phyloP scores from a whole-genome alignment of 2,113 vertebrate species.

The Sorex fumeus region DNA sequence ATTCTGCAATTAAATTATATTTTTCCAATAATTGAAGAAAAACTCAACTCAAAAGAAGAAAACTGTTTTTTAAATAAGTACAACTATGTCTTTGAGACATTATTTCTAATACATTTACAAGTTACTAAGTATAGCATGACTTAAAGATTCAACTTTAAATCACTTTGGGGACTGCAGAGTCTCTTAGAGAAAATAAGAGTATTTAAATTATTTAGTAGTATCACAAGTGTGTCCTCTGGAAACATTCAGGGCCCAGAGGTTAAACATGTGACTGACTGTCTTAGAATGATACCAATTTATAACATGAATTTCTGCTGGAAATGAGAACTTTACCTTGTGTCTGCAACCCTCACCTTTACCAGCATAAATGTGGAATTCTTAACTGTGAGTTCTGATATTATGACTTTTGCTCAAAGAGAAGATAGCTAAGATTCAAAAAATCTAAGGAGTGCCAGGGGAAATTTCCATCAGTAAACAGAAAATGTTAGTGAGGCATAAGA shows the following conservation, averaged over 20 bases:
- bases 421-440: neutral
- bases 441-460: neutral
- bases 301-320: neutral
- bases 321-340: neutral
- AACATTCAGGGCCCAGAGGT: conserved; percentile 30
- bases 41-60: conserved; percentile 39
- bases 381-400: neutral
- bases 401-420: neutral
- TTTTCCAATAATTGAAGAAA: neutral
- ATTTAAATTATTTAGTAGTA: conserved; percentile 63
- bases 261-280: neutral
- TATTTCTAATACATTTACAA: conserved; percentile 17
- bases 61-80: conserved; percentile 17
- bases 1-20: neutral
- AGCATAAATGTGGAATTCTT: neutral
- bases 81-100: conserved; percentile 21
- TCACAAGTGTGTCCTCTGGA: neutral
- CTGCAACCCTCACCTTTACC: neutral
- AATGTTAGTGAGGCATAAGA: no score
- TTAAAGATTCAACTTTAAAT: conserved; percentile 65
- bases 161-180: conserved; percentile 62
- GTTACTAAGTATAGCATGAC: neutral
- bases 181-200: conserved; percentile 38
- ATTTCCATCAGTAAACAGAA: neutral
- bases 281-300: neutral